A percentile compares a stretch with the other conserved stretches of the same genome.
phyloP scores from a whole-genome alignment of 2,113 vertebrate species.

The Hipposideros armiger region DNA sequence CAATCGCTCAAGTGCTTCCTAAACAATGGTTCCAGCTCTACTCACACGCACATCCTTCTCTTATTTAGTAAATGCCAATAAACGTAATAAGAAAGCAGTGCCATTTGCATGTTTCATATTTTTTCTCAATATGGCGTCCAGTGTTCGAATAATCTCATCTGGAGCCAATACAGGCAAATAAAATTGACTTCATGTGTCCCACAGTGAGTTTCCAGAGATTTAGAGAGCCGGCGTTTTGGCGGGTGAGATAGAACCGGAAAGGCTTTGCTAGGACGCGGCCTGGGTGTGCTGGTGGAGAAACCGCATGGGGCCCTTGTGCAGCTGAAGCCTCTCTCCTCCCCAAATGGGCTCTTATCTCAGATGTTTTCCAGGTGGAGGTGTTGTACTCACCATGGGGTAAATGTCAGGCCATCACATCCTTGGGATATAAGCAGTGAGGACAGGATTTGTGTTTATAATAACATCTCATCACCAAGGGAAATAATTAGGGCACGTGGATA shows the following conservation, averaged over 20 bases:
- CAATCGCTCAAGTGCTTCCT: constrained; percentile 48
- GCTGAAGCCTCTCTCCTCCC: background rate
- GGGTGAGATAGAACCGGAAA: background rate
- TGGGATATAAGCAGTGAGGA: background rate
- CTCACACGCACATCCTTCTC: background rate
- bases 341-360: background rate
- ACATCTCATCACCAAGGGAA: background rate
- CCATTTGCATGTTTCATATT: background rate
- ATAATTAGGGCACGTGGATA: background rate
- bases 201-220: background rate
- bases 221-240: background rate
- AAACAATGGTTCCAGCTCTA: background rate
- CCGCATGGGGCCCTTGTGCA: background rate
- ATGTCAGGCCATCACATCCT: background rate
- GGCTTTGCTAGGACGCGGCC: background rate
- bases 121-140: background rate
- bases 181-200: background rate
- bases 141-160: background rate
- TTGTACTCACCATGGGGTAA: background rate
- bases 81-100: background rate
- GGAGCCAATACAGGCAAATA: background rate
- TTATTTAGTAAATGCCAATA: constrained; percentile 17
- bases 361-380: background rate
- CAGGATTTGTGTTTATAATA: background rate
- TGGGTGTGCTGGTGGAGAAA: background rate